Percentiles rank a stretch among this genome's conserved stretches.
Evolutionary conservation across 1,140 invertebrate species (phyloP).

Genomic region (Zaprionus davidi): DNA sequence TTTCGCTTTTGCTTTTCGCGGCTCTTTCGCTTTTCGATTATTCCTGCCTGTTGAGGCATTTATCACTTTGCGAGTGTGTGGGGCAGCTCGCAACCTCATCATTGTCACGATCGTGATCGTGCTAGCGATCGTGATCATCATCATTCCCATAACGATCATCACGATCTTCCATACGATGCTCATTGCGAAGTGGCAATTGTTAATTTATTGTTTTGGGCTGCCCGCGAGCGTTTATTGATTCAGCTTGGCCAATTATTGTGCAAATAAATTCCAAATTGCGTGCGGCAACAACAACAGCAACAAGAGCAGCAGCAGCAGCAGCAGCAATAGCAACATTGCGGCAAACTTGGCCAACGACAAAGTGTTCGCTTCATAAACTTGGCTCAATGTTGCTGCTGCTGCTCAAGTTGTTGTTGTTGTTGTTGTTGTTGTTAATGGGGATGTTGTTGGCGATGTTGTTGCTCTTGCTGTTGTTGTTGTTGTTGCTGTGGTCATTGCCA

Average conservation of each 20-base stretch:
- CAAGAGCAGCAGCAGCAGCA: conserved; percentile 10
- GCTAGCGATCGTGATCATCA: not conserved
- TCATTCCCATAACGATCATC: not conserved
- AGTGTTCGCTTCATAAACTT: conserved; percentile 65
- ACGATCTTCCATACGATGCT: conserved; percentile 15
- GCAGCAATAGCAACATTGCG: conserved; percentile 17
- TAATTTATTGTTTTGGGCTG: conserved; percentile 73
- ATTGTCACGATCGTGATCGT: not conserved
- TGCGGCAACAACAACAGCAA: conserved; percentile 51
- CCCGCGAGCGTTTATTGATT: conserved; percentile 75
- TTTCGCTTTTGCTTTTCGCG: conserved; percentile 31
- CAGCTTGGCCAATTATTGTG: conserved; percentile 80
- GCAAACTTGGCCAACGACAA: conserved; percentile 46
- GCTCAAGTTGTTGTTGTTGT: conserved; percentile 11
- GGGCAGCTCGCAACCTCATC: not conserved
- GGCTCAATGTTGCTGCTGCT: conserved; percentile 31
- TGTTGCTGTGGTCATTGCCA: conserved; percentile 47
- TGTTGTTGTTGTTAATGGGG: conserved; percentile 6
- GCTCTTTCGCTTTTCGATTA: conserved; percentile 29
- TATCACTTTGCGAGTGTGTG: not conserved
- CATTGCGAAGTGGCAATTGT: conserved; percentile 64
- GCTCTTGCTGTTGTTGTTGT: conserved; percentile 17
- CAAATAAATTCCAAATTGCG: conserved; percentile 80
- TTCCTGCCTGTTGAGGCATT: not conserved
- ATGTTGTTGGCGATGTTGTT: conserved; percentile 15